Base-by-base conservation (phyloP, 2,113 vertebrate genomes). In the Amazona vittata region DNA sequence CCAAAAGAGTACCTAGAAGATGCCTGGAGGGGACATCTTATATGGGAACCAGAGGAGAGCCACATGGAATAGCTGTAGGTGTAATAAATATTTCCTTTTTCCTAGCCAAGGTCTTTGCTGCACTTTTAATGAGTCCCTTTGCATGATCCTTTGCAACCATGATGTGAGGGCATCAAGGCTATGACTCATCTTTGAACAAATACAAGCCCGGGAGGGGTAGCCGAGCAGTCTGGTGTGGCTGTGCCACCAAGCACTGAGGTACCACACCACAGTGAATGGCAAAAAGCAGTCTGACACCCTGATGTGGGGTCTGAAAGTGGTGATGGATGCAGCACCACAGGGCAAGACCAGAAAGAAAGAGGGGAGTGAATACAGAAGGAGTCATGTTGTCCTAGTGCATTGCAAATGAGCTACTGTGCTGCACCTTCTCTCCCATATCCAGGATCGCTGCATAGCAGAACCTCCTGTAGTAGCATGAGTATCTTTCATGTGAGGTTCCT, bases 231-330 rank as follows among this genome's bases (percentile, higher is more conserved):
- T 47, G 62, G 11, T 5, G 2, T 41, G 46, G 20, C n/a, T 6
- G 1, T 22, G 31, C 44, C 16, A 2, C 3, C 33, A 18, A 55
- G 50, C 63, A 22, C 9, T 86, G 57, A 86, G 59, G 31, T 29
- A 49, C 33, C 41, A 44, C 41, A 28, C 22, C 7, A 5, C 0
- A 0, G 14, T 11, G 20, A 33, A 65, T 3, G 22, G 29, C 50
- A 67, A 82, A 82, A 75, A 9, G 7, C 35, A 76, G 57, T 35
- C 75, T 80, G 43, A 63, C 6, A 12, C 11, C 76, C 24, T 44
- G n/a, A 44, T 12, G 6, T 1, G 17, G 33, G 21, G 12, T 43
- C 46, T 90, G 67, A 26, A 89, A 47, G 29, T 6, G 8, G 24
- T 1, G 4, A 28, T 43, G 37, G 7, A 47, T n/a, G 2, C 29